Percentiles rank a stretch among this genome's conserved stretches.
phyloP scores from a whole-genome alignment of 2,113 vertebrate species.

The Grus americana region DNA sequence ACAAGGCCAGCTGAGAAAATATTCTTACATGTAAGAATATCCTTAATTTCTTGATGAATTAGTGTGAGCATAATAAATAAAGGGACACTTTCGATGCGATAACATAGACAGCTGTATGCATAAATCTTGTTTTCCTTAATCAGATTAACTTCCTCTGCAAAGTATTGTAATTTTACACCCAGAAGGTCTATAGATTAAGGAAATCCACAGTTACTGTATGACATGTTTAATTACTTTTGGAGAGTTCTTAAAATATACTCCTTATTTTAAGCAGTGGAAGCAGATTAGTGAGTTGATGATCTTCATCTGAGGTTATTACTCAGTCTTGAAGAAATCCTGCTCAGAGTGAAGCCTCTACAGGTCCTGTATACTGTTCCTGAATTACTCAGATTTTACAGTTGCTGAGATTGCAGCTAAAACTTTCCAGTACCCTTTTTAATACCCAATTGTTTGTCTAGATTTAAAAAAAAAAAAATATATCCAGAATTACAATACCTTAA shows the following conservation, averaged over 20 bases:
- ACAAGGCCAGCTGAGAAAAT: not conserved
- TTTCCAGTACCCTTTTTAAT: not conserved
- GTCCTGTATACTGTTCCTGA: not conserved
- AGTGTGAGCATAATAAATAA: not conserved
- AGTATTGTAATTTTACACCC: not conserved
- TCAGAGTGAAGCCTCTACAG: not conserved
- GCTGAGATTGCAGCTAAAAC: not conserved
- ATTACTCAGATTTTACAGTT: not conserved
- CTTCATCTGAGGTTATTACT: not conserved
- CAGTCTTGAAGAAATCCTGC: not conserved
- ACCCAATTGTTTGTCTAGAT: not conserved
- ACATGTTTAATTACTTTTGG: not conserved
- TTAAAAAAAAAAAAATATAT: not conserved
- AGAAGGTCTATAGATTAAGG: not conserved
- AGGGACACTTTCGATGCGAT: not conserved
- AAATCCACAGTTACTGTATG: not conserved
- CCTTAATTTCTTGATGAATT: slow-evolving; percentile 10
- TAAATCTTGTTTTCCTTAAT: slow-evolving; percentile 25
- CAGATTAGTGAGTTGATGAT: not conserved
- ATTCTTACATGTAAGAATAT: not conserved
- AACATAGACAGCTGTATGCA: not conserved
- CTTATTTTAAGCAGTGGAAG: not conserved
- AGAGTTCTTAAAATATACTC: not conserved
- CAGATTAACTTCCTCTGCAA: not conserved
- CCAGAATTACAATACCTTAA: not conserved